Base-by-base conservation (phyloP, 2,797 vertebrate genomes). In the Pseudochromis fuscus region DNA sequence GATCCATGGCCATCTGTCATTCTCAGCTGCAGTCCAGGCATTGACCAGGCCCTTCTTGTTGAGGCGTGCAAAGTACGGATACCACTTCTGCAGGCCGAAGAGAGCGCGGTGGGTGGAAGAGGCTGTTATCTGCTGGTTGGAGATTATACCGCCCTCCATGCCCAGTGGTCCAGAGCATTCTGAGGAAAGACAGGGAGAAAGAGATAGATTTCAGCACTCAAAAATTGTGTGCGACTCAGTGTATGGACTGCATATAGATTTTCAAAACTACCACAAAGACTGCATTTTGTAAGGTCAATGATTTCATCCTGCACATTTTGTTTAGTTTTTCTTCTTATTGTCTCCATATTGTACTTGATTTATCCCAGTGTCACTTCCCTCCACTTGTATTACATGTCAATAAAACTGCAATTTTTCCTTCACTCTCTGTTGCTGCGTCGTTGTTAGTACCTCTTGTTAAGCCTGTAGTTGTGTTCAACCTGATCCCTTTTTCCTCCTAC, bases 1-100 rank as follows among this genome's bases (percentile, higher is more conserved):
- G 92, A 99, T 99, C 98, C 98, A 99, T 0, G 98, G 98, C 98
- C 97, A 98, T 95, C 96, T 96, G 95, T 99, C 98, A 82, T 98
- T 99, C 92, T 99, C 97, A 83, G 97, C 97, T 62, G 97, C 96
- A 15, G 98, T 99, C 98, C 98, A 99, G 66, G 98, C 98, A 24
- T 99, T 99, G 90, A 99, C 97, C 84, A 99, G 96, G 52, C 98
- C 98, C 86, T 98, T 98, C 93, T 96, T 99, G 93, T 99, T 99
- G 79, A 99, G 96, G 21, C 98, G 94, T 73, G 97, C 95, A 71
- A 98, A 98, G 93, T 99, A 99, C 0, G 98, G 97, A 72, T 99
- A 99, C 98, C 98, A 99, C 81, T 98, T 99, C 93, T 99, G 98
- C 74, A 99, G 94, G 64, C 98, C 98, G 24, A 99, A 99, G 73